Percentiles rank a stretch among this genome's conserved stretches.
Conservation (phyloP, 2,888 invertebrate species). For the Drosophila incognita region DNA sequence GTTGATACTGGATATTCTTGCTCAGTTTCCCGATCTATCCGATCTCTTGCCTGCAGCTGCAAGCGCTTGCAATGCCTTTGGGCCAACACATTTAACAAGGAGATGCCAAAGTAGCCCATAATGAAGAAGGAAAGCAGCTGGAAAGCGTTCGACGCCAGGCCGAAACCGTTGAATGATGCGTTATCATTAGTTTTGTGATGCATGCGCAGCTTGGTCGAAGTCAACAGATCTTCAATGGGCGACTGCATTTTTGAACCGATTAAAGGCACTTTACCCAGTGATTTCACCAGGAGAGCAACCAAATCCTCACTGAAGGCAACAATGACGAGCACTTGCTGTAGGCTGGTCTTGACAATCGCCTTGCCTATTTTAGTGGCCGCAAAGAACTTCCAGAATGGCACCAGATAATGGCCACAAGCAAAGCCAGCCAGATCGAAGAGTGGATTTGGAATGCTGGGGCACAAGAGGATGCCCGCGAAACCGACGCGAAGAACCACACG, state of each 20-base stretch:
- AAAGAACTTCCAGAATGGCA: constrained; percentile 99
- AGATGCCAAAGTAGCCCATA: constrained; percentile 97
- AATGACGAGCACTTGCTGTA: constrained; percentile 98
- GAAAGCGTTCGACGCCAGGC: constrained; percentile 89
- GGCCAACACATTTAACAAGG: constrained; percentile 98
- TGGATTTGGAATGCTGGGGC: constrained; percentile 98
- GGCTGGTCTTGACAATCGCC: constrained; percentile 98
- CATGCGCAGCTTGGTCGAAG: constrained; percentile 93
- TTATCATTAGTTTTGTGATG: constrained; percentile 84
- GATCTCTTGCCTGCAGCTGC: constrained; percentile 82
- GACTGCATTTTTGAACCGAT: constrained; percentile 93
- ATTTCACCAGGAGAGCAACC: constrained; percentile 89
- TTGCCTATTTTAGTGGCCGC: constrained; percentile 99
- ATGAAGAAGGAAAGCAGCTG: constrained; percentile 95
- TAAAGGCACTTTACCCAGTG: constrained; percentile 89
- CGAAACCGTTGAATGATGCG: constrained; percentile 85
- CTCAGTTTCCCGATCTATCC: background rate
- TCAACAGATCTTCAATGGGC: constrained; percentile 93
- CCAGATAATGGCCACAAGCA: constrained; percentile 98
- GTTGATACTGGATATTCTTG: background rate
- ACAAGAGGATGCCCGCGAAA: constrained; percentile 97
- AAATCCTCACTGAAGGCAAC: constrained; percentile 97
- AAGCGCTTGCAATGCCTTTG: constrained; percentile 92
- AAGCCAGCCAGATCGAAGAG: constrained; percentile 99
- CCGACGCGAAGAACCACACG: constrained; percentile 96